Base-by-base conservation (phyloP, 2,888 invertebrate species). In the Drosophila quinaria region DNA sequence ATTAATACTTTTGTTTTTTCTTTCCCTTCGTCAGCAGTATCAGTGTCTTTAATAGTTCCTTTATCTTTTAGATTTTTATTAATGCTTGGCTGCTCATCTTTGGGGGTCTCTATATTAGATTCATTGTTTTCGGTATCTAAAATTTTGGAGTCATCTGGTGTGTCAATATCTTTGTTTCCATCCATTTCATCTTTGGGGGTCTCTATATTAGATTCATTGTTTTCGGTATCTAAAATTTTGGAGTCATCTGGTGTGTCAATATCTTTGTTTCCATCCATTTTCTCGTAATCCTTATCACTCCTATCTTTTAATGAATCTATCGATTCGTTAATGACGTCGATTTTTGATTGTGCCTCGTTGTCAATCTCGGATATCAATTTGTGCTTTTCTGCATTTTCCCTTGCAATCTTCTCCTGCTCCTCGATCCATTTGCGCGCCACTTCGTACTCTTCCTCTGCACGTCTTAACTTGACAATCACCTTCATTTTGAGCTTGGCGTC, bases 401-500 rank as follows among this genome's bases (percentile, higher is more conserved):
- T 11, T 2, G n/a, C 10, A 0, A 42, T 8, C 8, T 29, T 47
- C 0, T 17, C 10, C n/a, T 42, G 10, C 2, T 64, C 25, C 13
- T 89, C 80, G 9, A 89, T 35, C 83, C 91, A 86, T 31, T 80
- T 72, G 4, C 90, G 91, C 0, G 91, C 92, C 44, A 82, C 82
- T 6, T 90, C 87, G 55, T 76, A 91, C 11, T 89, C 87, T 0
- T 89, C 87, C 44, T 92, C 92, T 0, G 90, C 91, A 9, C 90
- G 90, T 25, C 78, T 78, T 25, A 92, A 61, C 10, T 83, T 79
- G 10, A 92, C 82, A 17, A 73, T 47, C 41, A 90, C 88, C 60
- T 90, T 85, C 85, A 87, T 91, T 68, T 92, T 92, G 4, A 93
- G 69, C 56, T 93, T 92, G 15, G 75, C 58, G 78, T 92, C 92